Base-by-base conservation (phyloP, 2,797 vertebrate genomes). In the Oreochromis grahami region DNA sequence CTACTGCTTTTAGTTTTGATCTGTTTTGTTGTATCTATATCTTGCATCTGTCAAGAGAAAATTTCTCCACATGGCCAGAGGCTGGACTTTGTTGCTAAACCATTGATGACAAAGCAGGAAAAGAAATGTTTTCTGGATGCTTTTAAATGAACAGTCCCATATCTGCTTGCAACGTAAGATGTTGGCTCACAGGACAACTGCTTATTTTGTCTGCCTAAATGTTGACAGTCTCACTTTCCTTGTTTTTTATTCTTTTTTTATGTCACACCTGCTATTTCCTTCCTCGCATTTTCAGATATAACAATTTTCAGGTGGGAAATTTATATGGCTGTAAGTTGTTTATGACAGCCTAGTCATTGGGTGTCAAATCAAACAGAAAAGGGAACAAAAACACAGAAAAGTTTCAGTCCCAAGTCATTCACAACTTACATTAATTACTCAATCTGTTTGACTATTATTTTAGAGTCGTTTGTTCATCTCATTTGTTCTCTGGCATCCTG, bases 101-200 rank as follows among this genome's bases (percentile, higher is more conserved):
- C 15, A 78, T 2, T 60, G 48, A 72, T 85, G 86, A 88, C 52
- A 76, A 85, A 84, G 87, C 70, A 84, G 51, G 80, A 79, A 85
- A 63, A 81, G 13, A 15, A 79, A 58, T 48, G 34, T 32, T 77
- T 82, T 45, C 21, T 13, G 32, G 11, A 70, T 77, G 51, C 19
- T 60, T 77, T 48, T 60, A 76, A 82, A 82, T 74, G 11, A 81
- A 32, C 36, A 26, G 26, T 58, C 36, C 13, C n/a, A 41, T 43
- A 6, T 60, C 11, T 11, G 19, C 19, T 52, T 76, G 36, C n/a
- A 21, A 8, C 29, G 34, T 72, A 55, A 8, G 58, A 21, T 13
- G 55, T 74, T 36, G 55, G 34, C 43, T 56, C n/a, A 51, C 9
- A 19, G 19, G 38, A 53, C 76, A 76, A 12, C 48, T 6, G 17